Conservation (phyloP, 1,140 invertebrate genomes). For the Bombus huntii region DNA sequence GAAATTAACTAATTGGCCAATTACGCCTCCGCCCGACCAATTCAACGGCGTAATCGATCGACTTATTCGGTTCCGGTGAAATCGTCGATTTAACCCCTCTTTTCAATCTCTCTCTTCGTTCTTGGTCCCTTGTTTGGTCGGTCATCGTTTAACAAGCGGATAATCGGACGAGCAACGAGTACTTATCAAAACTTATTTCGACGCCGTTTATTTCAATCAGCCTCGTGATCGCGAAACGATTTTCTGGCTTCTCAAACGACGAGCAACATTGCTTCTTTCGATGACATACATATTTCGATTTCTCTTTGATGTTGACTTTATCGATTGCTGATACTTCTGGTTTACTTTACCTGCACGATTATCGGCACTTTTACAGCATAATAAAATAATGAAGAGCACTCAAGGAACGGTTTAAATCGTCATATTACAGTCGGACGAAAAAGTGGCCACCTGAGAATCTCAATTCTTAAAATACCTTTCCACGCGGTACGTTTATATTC, state of each 20-base stretch:
- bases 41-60: slow-evolving; percentile 63
- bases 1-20: slow-evolving; percentile 75
- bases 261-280: neutral
- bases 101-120: neutral
- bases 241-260: neutral
- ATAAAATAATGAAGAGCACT: neutral
- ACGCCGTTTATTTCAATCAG: slow-evolving; percentile 37
- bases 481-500: neutral
- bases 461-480: neutral
- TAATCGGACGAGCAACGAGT: slow-evolving; percentile 31
- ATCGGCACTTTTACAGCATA: neutral
- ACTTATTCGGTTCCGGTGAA: slow-evolving; percentile 63
- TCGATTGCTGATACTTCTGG: neutral
- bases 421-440: too few species aligned
- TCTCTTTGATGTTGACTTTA: neutral
- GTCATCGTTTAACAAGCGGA: slow-evolving; percentile 43
- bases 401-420: too few species aligned
- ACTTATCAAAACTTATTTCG: slow-evolving; percentile 42
- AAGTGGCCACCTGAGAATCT: too few species aligned
- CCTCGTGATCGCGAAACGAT: neutral
- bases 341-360: neutral
- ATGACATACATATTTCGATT: neutral
- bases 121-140: neutral
- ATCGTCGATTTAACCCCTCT: slow-evolving; percentile 54
- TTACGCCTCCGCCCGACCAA: slow-evolving; percentile 64